Evolutionary conservation across 2,797 vertebrate genomes (phyloP), one percentile per base, ranked within the genome.

Genomic region (Hydrophis major): DNA sequence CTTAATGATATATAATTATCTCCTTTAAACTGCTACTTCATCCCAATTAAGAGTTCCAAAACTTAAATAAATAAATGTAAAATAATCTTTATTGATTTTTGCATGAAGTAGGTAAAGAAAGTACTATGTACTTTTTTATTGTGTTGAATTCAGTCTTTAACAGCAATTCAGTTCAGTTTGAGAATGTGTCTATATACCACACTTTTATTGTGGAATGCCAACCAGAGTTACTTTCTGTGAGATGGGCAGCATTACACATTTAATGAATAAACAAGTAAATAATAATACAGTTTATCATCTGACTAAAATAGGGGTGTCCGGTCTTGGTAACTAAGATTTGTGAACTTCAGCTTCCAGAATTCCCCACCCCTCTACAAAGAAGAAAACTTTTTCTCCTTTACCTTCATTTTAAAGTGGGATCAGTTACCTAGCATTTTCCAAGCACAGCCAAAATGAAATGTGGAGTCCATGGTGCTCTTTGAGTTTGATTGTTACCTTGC

Each of bases 1-100:
- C 92, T 69, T 97, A 97, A 96, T 92, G 87, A 66, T 89, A 0
- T 94, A 28, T 95, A 97, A 97, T 97, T 93, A 88, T 94, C 94
- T 96, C 94, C 96, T 96, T 97, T 96, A 95, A 90, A 95, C 89
- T 42, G 92, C 88, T 94, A 61, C 91, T 94, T 95, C 89, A 93
- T 95, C 91, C 89, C 92, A 96, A 95, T 7, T 0, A 94, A 92
- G 95, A 95, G 6, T 10, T 95, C 59, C 90, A 69, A 56, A 59
- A 93, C 90, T 93, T 57, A 50, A 94, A 78, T 22, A 74, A 37
- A 74, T 74, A 74, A 60, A 91, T 59, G 94, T 93, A 92, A 94
- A 74, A 94, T 4, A 93, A 6, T 14, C 89, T 89, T 94, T 88
- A 60, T 94, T 93, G 94, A 50, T 95, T 6, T 95, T 96, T 92